These are phyloP conservation scores for Malacosoma neustria DNA, from an alignment of 2,888 invertebrate species.

Conservation along the genomic window DNA sequence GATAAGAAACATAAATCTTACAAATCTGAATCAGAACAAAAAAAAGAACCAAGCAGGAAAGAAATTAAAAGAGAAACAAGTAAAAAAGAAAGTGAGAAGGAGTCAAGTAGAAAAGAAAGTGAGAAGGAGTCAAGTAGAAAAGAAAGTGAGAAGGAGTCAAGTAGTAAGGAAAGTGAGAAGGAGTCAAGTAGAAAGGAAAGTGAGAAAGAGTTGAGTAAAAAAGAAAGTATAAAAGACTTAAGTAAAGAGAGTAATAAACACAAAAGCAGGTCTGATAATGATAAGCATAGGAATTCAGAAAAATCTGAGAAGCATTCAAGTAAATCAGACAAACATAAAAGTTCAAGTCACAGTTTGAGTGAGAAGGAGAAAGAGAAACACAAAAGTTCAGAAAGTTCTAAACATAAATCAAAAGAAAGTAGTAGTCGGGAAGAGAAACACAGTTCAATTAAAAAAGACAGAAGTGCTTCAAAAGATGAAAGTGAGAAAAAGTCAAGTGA, in stretches of 20 bases:
- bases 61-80: slow-evolving; percentile 22
- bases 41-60: slow-evolving; percentile 25
- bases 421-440: slow-evolving; percentile 45
- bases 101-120: slow-evolving; percentile 38
- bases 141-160: slow-evolving; percentile 36
- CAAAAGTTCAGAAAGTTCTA: slow-evolving; percentile 44
- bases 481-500: slow-evolving; percentile 39
- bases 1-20: slow-evolving; percentile 37
- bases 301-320: slow-evolving; percentile 36
- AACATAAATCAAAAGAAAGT: slow-evolving; percentile 54
- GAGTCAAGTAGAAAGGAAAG: slow-evolving; percentile 49
- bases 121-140: slow-evolving; percentile 36
- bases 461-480: too few relatives aligned
- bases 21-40: slow-evolving; percentile 32
- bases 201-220: slow-evolving; percentile 57
- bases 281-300: slow-evolving; percentile 34
- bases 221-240: slow-evolving; percentile 30
- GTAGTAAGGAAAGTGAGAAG: slow-evolving; percentile 45
- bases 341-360: slow-evolving; percentile 40
- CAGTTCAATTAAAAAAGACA: too few relatives aligned
- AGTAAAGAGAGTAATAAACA: slow-evolving; percentile 17
- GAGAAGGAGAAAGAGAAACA: slow-evolving; percentile 53
- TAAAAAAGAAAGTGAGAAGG: slow-evolving; percentile 23
- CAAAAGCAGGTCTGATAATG: slow-evolving; percentile 22
- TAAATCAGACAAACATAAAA: slow-evolving; percentile 39